A percentile compares a stretch with the other conserved stretches of the same genome.
These are phyloP conservation scores for Drosophila mayaguana DNA, from an alignment of 2,888 invertebrate genomes.

Conservation along the genomic window DNA sequence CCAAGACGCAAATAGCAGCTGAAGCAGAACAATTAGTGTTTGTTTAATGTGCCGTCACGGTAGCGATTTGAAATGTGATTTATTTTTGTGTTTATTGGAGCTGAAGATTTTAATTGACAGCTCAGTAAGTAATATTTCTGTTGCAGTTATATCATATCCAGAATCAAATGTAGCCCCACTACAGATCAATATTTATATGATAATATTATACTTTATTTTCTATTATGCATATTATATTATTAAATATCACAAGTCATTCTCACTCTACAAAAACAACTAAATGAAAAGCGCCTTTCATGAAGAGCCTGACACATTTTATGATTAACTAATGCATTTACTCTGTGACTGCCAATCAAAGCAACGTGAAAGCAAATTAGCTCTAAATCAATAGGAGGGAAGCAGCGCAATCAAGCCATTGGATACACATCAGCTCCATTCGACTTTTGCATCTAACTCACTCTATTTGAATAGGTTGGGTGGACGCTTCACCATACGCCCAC, in stretches of 20 bases:
- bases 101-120: not conserved
- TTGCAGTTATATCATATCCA: not conserved
- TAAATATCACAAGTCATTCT: not conserved
- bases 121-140: not conserved
- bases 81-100: not conserved
- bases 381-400: slow-evolving; percentile 58
- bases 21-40: not conserved
- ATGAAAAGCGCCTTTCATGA: not conserved
- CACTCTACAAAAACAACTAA: not conserved
- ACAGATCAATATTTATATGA: not conserved
- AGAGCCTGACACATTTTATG: not conserved
- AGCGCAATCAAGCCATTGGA: slow-evolving; percentile 37
- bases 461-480: slow-evolving; percentile 81
- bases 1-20: not conserved
- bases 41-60: not conserved
- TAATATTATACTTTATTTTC: not conserved
- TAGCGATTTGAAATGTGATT: too few species aligned
- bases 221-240: not conserved
- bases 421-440: slow-evolving; percentile 18
- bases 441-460: not conserved
- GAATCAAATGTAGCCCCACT: not conserved
- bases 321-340: slow-evolving; percentile 17
- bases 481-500: slow-evolving; percentile 84
- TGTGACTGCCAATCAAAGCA: slow-evolving; percentile 44
- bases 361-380: slow-evolving; percentile 42